phyloP scores from a whole-genome alignment of 2,888 invertebrate species.

The Petrolisthes manimaculis region DNA sequence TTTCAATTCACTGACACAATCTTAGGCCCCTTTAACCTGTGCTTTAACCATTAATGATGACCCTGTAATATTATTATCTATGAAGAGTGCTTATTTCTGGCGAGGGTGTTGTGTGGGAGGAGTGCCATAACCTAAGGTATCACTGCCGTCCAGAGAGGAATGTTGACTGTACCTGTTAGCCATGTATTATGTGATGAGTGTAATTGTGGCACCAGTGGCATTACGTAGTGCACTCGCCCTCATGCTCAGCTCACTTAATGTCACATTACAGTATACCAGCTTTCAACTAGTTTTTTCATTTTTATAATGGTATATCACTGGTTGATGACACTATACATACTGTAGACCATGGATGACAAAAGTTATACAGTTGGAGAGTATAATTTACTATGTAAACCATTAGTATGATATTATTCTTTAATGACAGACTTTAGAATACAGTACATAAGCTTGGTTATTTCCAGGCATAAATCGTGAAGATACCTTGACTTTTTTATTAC shows the following conservation, averaged over 20 bases:
- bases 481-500: too few species aligned
- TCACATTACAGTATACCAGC: background rate
- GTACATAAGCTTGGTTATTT: too few species aligned
- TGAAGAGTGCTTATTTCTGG: slow-evolving; percentile 23
- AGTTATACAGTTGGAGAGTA: too few species aligned
- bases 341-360: too few species aligned
- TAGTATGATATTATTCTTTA: too few species aligned
- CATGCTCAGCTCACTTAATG: background rate
- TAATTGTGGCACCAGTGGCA: slow-evolving; percentile 34
- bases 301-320: background rate
- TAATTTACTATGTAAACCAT: too few species aligned
- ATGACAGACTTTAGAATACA: too few species aligned
- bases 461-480: too few species aligned
- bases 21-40: too few species aligned
- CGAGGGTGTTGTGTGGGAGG: slow-evolving; percentile 28
- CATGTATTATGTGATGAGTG: slow-evolving; percentile 44
- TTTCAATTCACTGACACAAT: too few species aligned
- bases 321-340: too few species aligned
- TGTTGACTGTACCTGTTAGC: slow-evolving; percentile 36
- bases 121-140: slow-evolving; percentile 32
- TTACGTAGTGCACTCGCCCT: slow-evolving; percentile 4
- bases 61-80: background rate
- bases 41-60: background rate
- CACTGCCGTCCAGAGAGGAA: slow-evolving; percentile 53
- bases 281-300: background rate